Evolutionary conservation across 2,888 invertebrate genomes (phyloP).

Genomic region (Ischnura elegans): DNA sequence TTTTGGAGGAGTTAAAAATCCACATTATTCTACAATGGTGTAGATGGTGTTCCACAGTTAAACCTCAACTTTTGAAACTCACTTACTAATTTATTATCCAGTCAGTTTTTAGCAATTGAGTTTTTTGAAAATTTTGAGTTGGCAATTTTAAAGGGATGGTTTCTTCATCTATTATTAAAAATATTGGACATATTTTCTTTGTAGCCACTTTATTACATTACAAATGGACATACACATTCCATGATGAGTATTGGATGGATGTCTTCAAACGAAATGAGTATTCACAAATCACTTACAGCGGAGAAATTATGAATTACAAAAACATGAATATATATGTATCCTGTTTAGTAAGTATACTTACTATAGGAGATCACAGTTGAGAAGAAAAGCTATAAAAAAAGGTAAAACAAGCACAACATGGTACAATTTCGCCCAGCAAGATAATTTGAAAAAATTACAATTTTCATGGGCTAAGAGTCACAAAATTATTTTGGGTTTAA

Average conservation of each 20-base stretch:
- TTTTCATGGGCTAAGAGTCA: neutral
- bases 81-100: too few relatives aligned
- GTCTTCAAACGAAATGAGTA: neutral
- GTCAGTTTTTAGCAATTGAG: too few relatives aligned
- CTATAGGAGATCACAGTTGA: neutral
- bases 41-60: too few relatives aligned
- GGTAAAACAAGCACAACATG: neutral
- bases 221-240: constrained; percentile 17
- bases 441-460: neutral
- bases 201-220: constrained; percentile 12
- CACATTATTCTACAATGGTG: too few relatives aligned
- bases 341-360: neutral
- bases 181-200: neutral
- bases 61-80: too few relatives aligned
- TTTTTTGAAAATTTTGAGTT: too few relatives aligned
- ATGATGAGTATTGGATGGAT: neutral
- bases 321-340: neutral
- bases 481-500: too few relatives aligned
- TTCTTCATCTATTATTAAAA: too few relatives aligned
- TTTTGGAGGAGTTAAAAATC: too few relatives aligned
- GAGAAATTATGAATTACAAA: neutral
- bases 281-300: neutral
- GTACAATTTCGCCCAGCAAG: neutral
- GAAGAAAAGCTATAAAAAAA: neutral
- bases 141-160: too few relatives aligned